Conservation (phyloP, 2,113 vertebrate species). For the Chiloscyllium plagiosum region DNA sequence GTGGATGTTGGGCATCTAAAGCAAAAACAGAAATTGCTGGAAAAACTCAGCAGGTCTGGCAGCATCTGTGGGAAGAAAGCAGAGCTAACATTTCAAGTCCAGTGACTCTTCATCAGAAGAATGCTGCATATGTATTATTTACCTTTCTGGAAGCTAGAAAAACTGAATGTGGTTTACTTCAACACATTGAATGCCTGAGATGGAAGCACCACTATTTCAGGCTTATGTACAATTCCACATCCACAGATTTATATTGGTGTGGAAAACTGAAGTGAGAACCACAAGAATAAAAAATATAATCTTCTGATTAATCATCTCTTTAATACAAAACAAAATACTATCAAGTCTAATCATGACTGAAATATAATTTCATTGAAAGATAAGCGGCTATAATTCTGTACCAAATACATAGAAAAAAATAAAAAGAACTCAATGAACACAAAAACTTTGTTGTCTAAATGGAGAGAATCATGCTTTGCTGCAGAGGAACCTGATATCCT, state of each 20-base stretch:
- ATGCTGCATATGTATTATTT: not conserved
- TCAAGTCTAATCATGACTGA: not conserved
- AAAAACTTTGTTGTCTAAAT: not conserved
- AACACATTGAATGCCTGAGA: not conserved
- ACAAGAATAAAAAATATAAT: not conserved
- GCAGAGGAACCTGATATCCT: no score
- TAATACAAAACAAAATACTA: not conserved
- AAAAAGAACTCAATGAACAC: not conserved
- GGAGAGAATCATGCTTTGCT: no score
- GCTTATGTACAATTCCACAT: not conserved
- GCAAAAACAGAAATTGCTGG: no score
- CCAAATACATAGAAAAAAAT: slow-evolving; percentile 10
- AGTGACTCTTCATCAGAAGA: no score
- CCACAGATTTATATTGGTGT: not conserved
- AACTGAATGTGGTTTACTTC: not conserved
- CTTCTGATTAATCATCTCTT: not conserved
- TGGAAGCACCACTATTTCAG: not conserved
- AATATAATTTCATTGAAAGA: not conserved
- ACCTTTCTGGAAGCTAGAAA: not conserved
- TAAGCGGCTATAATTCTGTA: not conserved
- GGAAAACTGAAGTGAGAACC: not conserved
- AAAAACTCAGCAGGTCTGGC: no score
- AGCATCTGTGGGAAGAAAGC: no score
- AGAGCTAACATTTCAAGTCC: no score
- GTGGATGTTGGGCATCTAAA: no score